These are phyloP conservation scores for Poeciliopsis turrubarensis DNA, from an alignment of 2,113 vertebrate species.

Conservation along the genomic window DNA sequence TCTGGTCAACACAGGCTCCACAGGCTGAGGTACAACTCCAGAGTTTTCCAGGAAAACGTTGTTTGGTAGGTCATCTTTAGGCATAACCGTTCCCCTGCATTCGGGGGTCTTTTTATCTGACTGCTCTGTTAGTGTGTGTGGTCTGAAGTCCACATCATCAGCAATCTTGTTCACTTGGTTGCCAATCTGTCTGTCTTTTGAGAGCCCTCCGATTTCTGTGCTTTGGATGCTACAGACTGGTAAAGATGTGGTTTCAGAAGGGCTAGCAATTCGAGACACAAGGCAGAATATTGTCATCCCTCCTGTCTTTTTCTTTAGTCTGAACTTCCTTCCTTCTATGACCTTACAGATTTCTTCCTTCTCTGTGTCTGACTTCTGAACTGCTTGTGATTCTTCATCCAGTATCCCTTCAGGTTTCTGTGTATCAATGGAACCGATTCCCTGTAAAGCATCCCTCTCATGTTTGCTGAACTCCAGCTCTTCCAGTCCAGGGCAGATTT, in stretches of 20 bases:
- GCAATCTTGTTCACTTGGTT: slow-evolving; percentile 39
- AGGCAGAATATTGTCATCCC: slow-evolving; percentile 79
- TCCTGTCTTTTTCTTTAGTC: slow-evolving; percentile 63
- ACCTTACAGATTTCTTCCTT: slow-evolving; percentile 43
- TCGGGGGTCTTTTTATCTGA: slow-evolving; percentile 1
- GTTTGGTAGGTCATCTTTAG: slow-evolving; percentile 31
- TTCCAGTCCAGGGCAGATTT: slow-evolving; percentile 57
- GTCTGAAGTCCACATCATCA: slow-evolving; percentile 72
- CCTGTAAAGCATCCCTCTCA: slow-evolving; percentile 50
- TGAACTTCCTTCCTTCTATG: slow-evolving; percentile 64
- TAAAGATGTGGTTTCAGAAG: slow-evolving; percentile 42
- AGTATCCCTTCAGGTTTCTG: slow-evolving; percentile 8
- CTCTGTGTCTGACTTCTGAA: slow-evolving; percentile 17
- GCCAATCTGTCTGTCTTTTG: background rate
- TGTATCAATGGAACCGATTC: slow-evolving; percentile 28
- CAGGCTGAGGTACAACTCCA: slow-evolving; percentile 15
- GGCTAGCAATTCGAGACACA: slow-evolving; percentile 71
- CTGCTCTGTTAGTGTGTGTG: slow-evolving; percentile 7
- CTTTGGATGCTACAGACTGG: slow-evolving; percentile 41
- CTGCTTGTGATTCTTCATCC: slow-evolving; percentile 27
- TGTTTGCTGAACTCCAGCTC: slow-evolving; percentile 49
- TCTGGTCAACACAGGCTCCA: slow-evolving; percentile 40
- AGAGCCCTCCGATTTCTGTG: background rate
- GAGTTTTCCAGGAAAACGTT: slow-evolving; percentile 26
- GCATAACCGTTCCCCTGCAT: slow-evolving; percentile 28